A percentile compares a stretch with the other conserved stretches of the same genome.
Conservation (phyloP, 2,113 vertebrate genomes). For the Cinclus cinclus region DNA sequence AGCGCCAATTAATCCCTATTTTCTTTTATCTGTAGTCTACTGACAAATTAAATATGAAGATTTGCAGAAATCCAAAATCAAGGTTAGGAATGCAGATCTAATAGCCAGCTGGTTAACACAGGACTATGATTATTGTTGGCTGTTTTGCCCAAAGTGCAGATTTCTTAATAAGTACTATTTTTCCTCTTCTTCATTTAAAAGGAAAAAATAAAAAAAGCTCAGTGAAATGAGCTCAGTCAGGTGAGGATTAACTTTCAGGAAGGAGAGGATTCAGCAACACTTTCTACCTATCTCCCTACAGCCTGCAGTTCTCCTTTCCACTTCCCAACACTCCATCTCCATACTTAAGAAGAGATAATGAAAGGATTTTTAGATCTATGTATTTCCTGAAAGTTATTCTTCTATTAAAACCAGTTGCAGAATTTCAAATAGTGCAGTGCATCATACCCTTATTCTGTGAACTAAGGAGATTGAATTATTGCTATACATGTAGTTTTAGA, state of each 20-base stretch:
- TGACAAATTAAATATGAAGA: background rate
- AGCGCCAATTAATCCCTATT: background rate
- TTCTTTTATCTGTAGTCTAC: constrained; percentile 1
- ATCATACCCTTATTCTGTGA: background rate
- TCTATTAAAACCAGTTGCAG: background rate
- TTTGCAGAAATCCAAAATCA: background rate
- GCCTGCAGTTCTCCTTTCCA: background rate
- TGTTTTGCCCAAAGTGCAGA: background rate
- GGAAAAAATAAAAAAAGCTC: too few species aligned
- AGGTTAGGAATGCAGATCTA: background rate
- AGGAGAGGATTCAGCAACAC: background rate
- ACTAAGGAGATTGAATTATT: background rate
- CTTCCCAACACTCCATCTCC: background rate
- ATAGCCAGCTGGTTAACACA: background rate
- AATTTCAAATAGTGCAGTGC: background rate
- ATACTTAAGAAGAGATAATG: background rate
- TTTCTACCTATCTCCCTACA: background rate
- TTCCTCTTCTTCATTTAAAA: background rate
- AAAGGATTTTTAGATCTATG: background rate
- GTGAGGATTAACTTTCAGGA: background rate
- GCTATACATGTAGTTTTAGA: background rate
- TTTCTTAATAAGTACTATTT: background rate
- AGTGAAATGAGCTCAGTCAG: background rate
- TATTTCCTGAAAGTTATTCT: background rate
- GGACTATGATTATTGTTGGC: background rate